These are phyloP conservation scores for Choreutis nemorana DNA, from an alignment of 2,888 invertebrate genomes.

Conservation along the genomic window DNA sequence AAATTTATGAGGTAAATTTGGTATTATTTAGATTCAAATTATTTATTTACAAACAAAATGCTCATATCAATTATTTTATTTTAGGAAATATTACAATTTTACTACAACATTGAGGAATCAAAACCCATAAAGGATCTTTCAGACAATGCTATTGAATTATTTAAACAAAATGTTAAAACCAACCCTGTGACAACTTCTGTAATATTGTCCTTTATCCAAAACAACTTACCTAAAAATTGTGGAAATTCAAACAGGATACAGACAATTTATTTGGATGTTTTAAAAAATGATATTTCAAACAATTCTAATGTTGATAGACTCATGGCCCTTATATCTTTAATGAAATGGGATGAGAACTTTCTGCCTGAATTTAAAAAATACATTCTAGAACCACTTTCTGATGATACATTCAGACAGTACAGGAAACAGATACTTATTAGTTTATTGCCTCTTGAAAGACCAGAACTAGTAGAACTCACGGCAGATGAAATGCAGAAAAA, in stretches of 20 bases:
- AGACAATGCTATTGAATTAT: constrained; percentile 33
- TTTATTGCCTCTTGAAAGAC: constrained; percentile 40
- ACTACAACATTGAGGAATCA: constrained; percentile 32
- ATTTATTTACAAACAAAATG: not conserved
- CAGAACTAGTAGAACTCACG: constrained; percentile 33
- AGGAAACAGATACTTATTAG: constrained; percentile 53
- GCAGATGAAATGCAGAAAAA: constrained; percentile 43
- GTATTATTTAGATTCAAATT: constrained; percentile 4
- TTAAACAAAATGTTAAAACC: constrained; percentile 44
- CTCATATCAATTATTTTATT: constrained; percentile 10
- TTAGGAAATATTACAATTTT: constrained; percentile 44
- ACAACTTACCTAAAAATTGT: constrained; percentile 22
- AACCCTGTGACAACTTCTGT: constrained; percentile 49
- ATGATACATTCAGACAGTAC: constrained; percentile 40
- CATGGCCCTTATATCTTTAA: constrained; percentile 38
- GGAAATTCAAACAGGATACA: constrained; percentile 31
- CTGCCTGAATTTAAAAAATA: constrained; percentile 30
- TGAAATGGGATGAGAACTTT: constrained; percentile 36
- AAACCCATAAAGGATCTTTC: constrained; percentile 32
- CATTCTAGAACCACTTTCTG: constrained; percentile 35
- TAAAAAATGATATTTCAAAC: constrained; percentile 37
- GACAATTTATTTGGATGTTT: constrained; percentile 32
- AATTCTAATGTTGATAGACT: constrained; percentile 36
- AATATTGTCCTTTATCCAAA: constrained; percentile 33
- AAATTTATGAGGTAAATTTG: constrained; percentile 36